These are phyloP conservation scores for Achatina immaculata DNA, from an alignment of 1,140 invertebrate genomes.

Conservation along the genomic window DNA sequence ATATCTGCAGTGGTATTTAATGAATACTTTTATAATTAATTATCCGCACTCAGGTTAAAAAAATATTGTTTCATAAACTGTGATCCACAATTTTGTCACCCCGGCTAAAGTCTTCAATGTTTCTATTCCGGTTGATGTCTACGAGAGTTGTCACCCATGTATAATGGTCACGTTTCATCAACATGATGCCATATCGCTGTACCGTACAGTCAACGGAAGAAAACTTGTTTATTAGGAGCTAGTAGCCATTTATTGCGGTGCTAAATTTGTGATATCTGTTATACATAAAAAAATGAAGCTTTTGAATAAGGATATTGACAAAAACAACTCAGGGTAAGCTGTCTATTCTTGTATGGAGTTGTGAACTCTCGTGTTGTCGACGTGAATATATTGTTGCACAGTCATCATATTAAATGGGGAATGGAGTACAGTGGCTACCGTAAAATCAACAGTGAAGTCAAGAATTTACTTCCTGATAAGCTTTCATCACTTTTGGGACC, in stretches of 20 bases:
- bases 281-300: conserved; percentile 78
- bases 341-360: conserved; percentile 13
- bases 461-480: too few species aligned
- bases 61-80: too few species aligned
- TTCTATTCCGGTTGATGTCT: neutral
- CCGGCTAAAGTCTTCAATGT: neutral
- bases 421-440: too few species aligned
- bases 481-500: too few species aligned
- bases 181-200: neutral
- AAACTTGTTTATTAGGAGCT: neutral
- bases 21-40: too few species aligned
- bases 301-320: conserved; percentile 80
- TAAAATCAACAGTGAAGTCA: too few species aligned
- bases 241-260: neutral
- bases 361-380: conserved; percentile 18
- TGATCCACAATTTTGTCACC: too few species aligned
- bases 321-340: conserved; percentile 76
- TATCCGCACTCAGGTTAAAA: too few species aligned
- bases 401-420: too few species aligned
- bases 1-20: too few species aligned
- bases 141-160: neutral
- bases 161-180: neutral
- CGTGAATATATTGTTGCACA: too few species aligned
- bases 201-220: neutral
- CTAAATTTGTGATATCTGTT: neutral